phyloP scores from a whole-genome alignment of 2,797 vertebrate species.

The Chromis chromis region DNA sequence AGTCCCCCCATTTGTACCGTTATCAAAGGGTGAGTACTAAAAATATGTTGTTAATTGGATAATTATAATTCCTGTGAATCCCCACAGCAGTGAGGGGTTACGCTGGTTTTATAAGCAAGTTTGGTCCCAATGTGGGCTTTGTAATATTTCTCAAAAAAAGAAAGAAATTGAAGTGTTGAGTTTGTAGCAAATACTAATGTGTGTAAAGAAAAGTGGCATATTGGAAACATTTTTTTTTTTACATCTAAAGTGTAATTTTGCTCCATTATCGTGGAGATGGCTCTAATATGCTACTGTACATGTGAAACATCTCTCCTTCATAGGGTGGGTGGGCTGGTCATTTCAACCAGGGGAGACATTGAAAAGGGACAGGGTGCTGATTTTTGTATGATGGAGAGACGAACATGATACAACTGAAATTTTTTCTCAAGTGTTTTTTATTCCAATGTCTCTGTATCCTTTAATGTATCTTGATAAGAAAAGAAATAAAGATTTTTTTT shows the following conservation, averaged over 20 bases:
- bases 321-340: constrained; percentile 49
- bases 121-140: constrained; percentile 78
- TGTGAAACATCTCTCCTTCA: constrained; percentile 72
- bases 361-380: constrained; percentile 62
- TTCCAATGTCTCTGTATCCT: constrained; percentile 85
- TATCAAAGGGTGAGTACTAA: constrained; percentile 51
- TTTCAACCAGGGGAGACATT: constrained; percentile 56
- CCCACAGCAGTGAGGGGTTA: constrained; percentile 32
- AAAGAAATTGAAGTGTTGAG: constrained; percentile 73
- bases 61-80: constrained; percentile 60
- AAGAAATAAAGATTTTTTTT: constrained; percentile 85
- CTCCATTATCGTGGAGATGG: constrained; percentile 70
- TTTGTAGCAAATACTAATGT: constrained; percentile 80
- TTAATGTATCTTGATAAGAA: constrained; percentile 88
- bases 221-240: constrained; percentile 73
- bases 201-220: constrained; percentile 68
- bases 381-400: constrained; percentile 82
- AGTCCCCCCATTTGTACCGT: constrained; percentile 39
- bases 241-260: constrained; percentile 71
- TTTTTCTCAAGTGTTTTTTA: constrained; percentile 83
- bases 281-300: constrained; percentile 70
- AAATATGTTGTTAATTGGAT: constrained; percentile 66
- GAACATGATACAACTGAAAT: constrained; percentile 79
- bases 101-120: constrained; percentile 72
- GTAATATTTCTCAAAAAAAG: constrained; percentile 77